A percentile compares a stretch with the other conserved stretches of the same genome.
These are phyloP conservation scores for Pantala flavescens DNA, from an alignment of 1,140 invertebrate species.

Conservation along the genomic window DNA sequence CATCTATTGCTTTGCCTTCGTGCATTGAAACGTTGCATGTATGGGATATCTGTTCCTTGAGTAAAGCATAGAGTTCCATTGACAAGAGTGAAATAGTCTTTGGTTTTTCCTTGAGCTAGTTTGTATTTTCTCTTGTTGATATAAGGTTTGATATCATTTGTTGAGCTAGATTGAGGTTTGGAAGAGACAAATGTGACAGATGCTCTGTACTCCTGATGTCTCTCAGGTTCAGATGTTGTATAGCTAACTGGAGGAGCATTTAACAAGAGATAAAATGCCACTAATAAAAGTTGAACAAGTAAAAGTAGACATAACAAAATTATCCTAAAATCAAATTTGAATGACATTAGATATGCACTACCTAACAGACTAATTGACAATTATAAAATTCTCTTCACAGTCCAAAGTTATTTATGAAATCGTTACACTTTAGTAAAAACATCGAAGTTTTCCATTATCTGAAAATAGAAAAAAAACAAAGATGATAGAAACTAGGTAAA, in stretches of 20 bases:
- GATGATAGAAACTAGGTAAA: too few relatives aligned
- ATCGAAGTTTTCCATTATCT: not conserved
- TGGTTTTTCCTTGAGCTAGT: not conserved
- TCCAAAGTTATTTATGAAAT: not conserved
- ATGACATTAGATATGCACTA: slow-evolving; percentile 13
- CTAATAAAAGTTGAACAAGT: slow-evolving; percentile 16
- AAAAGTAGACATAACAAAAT: slow-evolving; percentile 15
- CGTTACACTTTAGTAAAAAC: not conserved
- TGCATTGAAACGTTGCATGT: slow-evolving; percentile 5
- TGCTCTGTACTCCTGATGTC: not conserved
- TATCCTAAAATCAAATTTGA: slow-evolving; percentile 18
- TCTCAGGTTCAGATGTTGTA: slow-evolving; percentile 10
- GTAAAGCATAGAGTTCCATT: slow-evolving; percentile 1
- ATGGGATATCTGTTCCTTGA: not conserved
- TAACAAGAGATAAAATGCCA: slow-evolving; percentile 16
- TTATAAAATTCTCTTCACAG: not conserved
- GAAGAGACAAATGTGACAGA: not conserved
- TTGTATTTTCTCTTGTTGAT: slow-evolving; percentile 8
- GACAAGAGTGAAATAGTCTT: not conserved
- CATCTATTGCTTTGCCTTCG: slow-evolving; percentile 28
- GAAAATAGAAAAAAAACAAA: not conserved
- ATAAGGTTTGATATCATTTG: not conserved
- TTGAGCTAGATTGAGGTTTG: not conserved
- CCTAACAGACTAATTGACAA: not conserved
- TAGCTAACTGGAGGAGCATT: slow-evolving; percentile 11